Percentiles rank a stretch among this genome's conserved stretches.
Conservation (phyloP, 1,140 invertebrate species). For the Lordiphosa collinella region DNA sequence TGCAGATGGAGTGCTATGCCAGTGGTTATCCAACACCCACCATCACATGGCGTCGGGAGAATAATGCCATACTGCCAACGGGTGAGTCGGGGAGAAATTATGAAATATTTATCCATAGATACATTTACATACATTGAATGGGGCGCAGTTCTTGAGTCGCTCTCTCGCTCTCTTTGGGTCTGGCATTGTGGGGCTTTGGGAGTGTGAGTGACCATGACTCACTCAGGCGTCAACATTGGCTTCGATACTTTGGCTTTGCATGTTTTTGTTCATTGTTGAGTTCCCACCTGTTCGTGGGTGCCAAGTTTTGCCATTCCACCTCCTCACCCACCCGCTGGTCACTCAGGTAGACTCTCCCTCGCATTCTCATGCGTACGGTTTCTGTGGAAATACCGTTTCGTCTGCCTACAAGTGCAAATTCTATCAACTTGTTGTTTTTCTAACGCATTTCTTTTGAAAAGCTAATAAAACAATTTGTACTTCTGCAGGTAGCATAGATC, state of each 20-base stretch:
- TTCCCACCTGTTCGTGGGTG: slow-evolving; percentile 6
- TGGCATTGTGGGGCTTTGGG: slow-evolving; percentile 4
- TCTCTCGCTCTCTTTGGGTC: slow-evolving; percentile 1
- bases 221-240: slow-evolving; percentile 66
- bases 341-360: no score
- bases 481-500: slow-evolving; percentile 33
- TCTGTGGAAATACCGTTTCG: slow-evolving; percentile 16
- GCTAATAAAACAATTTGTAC: slow-evolving; percentile 66
- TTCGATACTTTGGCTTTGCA: slow-evolving; percentile 21
- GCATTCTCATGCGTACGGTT: background rate
- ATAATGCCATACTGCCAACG: slow-evolving; percentile 94
- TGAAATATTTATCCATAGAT: background rate
- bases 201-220: slow-evolving; percentile 61
- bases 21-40: slow-evolving; percentile 89
- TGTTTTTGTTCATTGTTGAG: slow-evolving; percentile 42
- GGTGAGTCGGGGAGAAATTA: slow-evolving; percentile 81
- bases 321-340: background rate
- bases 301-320: slow-evolving; percentile 7
- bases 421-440: background rate
- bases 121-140: slow-evolving; percentile 81
- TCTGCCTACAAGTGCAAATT: slow-evolving; percentile 10
- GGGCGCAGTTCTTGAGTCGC: slow-evolving; percentile 1
- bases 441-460: slow-evolving; percentile 23
- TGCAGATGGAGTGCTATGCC: slow-evolving; percentile 93
- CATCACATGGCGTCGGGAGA: slow-evolving; percentile 95